Conservation (phyloP, 2,888 invertebrate species). For the Platypus cylindrus region DNA sequence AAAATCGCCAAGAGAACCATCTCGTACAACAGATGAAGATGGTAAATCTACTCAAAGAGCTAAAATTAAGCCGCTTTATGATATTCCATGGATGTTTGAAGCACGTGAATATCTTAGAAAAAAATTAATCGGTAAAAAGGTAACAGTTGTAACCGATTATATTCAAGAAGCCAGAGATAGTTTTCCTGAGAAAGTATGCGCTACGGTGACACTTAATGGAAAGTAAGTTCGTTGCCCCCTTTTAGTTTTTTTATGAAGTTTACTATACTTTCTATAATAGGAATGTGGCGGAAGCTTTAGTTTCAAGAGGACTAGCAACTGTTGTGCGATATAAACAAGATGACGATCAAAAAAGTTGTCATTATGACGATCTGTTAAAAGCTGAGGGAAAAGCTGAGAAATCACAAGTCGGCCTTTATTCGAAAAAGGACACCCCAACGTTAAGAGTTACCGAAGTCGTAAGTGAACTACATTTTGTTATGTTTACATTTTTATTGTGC, state of each 20-base stretch:
- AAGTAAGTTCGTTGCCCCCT: conserved; percentile 41
- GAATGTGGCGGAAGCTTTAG: conserved; percentile 88
- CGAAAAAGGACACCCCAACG: conserved; percentile 74
- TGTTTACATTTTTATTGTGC: background rate
- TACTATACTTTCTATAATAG: conserved; percentile 32
- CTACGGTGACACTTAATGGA: conserved; percentile 76
- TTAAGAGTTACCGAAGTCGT: conserved; percentile 81
- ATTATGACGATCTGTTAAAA: conserved; percentile 82
- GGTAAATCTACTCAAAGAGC: conserved; percentile 52
- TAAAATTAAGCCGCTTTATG: conserved; percentile 84
- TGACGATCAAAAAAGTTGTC: conserved; percentile 89
- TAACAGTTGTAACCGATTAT: conserved; percentile 87
- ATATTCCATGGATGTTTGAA: conserved; percentile 98
- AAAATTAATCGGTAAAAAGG: conserved; percentile 89
- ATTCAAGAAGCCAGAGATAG: conserved; percentile 89
- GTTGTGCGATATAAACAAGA: conserved; percentile 90
- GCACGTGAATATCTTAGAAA: conserved; percentile 94
- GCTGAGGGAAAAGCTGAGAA: conserved; percentile 91
- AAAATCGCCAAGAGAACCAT: conserved; percentile 65
- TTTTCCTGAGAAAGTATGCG: conserved; percentile 91
- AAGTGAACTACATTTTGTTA: conserved; percentile 15
- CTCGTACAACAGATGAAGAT: conserved; percentile 51
- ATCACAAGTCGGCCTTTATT: conserved; percentile 67
- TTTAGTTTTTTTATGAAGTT: too few relatives aligned
- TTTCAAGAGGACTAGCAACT: conserved; percentile 82